Base-by-base conservation (phyloP, 2,797 vertebrate species). In the Mormyrus proboscirostris region DNA sequence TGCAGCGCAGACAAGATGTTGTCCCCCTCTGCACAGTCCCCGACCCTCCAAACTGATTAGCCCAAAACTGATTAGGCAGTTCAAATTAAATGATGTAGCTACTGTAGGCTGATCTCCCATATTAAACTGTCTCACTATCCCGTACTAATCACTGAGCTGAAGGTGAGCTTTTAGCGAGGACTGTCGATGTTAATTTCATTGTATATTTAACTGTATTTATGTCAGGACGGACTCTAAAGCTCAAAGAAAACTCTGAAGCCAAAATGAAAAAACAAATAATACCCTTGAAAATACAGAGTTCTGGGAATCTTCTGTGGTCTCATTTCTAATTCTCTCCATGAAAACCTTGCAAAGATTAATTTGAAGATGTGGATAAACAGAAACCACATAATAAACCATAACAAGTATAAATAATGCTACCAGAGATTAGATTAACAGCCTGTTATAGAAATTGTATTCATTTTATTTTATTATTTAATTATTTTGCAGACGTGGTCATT, bases 91-190 rank as follows among this genome's bases (percentile, higher is more conserved):
- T 38, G 29, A 73, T 38, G 65, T 73, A 73, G 29, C 65, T 73
- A n/a, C n/a, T n/a, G n/a, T n/a, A 33, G 88, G 85, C 84, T 89
- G 88, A 89, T 53, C 47, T 79, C 22, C 51, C 86, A 82, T 85
- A 84, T 89, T 57, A 87, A 41, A 47, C 65, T 73, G 29, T 73
- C 65, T 29, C 29, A 14, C 65, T 73, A 73, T 73, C 65, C 65
- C 4, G 0, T 73, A 29, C 65, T 73, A 73, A 73, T 73, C 29
- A 5, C 29, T 38, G 65, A 73, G 65, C 65, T 38, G 65, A 73
- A 73, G 10, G 65, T 73, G 29, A 73, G 12, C 65, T 33, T 16
- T 38, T 14, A 4, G 29, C 38, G 29, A 38, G 29, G 29, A 16
- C 29, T 33, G 65, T 10, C 29, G 6, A 14, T 73, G 65, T 38